phyloP scores from a whole-genome alignment of 2,797 vertebrate species.

The Ceyx erithaca region DNA sequence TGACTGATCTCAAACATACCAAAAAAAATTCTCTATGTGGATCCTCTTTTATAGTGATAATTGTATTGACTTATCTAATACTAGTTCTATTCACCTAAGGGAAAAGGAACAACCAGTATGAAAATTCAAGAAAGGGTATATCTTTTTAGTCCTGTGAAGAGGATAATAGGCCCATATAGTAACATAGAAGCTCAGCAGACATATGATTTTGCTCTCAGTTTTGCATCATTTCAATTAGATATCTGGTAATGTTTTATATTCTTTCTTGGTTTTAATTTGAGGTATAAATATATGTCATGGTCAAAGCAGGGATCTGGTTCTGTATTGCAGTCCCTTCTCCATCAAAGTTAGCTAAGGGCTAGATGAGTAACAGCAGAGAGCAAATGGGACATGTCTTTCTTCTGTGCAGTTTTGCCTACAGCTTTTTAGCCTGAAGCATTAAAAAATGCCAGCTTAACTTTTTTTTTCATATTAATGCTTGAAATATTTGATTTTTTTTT shows the following conservation, averaged over 20 bases:
- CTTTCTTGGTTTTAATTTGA: not conserved
- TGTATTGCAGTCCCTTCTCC: not conserved
- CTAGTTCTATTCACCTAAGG: not conserved
- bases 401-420: not conserved
- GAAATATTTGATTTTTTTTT: not conserved
- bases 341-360: not conserved
- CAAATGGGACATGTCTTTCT: not conserved
- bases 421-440: not conserved
- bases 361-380: not conserved
- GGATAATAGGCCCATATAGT: not conserved
- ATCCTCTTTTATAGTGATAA: not conserved
- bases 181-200: not conserved
- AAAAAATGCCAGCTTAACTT: not conserved
- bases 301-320: not conserved
- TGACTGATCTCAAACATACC: not conserved
- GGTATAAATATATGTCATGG: not conserved
- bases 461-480: not conserved
- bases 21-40: not conserved
- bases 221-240: not conserved
- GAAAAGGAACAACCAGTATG: not conserved
- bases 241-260: not conserved
- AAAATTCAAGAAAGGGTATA: not conserved
- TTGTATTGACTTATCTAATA: not conserved
- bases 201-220: not conserved
- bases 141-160: not conserved